Conservation (phyloP, 2,113 vertebrate genomes). For the Zingel zingel region DNA sequence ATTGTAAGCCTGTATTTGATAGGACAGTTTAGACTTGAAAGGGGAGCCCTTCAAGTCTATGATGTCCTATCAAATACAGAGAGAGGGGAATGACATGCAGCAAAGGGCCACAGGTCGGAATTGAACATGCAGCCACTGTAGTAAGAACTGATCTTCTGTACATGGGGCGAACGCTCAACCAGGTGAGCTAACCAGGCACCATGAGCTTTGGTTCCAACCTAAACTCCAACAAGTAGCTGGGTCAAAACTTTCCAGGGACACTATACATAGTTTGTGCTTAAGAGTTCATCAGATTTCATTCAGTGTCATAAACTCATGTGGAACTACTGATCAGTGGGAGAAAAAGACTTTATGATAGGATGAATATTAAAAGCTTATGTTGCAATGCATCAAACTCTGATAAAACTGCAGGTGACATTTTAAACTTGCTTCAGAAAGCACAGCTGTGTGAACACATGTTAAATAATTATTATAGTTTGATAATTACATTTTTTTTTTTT, state of each 20-base stretch:
- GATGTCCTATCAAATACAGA: too few species aligned
- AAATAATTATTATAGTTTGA: too few species aligned
- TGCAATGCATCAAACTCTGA: not conserved
- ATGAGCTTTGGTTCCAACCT: too few species aligned
- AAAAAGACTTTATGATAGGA: not conserved
- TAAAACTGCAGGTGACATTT: not conserved
- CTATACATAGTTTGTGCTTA: not conserved
- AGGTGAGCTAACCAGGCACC: too few species aligned
- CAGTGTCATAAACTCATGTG: not conserved
- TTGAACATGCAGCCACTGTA: too few species aligned
- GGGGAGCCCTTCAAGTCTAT: too few species aligned
- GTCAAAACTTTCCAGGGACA: not conserved
- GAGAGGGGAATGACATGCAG: too few species aligned
- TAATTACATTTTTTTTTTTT: not conserved
- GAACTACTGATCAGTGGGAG: not conserved
- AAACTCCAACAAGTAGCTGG: not conserved
- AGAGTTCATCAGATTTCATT: not conserved
- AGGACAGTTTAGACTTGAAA: too few species aligned
- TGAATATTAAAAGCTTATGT: not conserved
- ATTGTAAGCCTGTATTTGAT: too few species aligned
- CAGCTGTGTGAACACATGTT: not conserved
- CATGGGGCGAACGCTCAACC: too few species aligned
- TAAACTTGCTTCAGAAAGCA: not conserved
- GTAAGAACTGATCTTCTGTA: too few species aligned
- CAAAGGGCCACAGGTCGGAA: too few species aligned